phyloP scores from a whole-genome alignment of 92 coral and sea anemone species.

The Metridium senile region DNA sequence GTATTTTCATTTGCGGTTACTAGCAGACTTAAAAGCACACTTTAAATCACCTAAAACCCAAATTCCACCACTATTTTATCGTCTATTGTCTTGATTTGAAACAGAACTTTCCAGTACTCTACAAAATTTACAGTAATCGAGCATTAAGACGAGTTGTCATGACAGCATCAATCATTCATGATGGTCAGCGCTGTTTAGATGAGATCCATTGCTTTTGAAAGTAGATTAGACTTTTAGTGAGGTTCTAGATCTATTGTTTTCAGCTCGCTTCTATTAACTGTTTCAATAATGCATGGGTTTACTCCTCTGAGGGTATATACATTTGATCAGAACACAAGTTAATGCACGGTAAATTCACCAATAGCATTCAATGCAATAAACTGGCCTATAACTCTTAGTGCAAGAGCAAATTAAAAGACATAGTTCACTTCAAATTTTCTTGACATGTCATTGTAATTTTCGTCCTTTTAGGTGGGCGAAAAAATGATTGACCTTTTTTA shows the following conservation, averaged over 20 bases:
- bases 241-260: background rate
- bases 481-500: too few species aligned
- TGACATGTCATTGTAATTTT: too few species aligned
- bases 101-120: background rate
- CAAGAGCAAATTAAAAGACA: too few species aligned
- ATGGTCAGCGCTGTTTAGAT: conserved; percentile 1
- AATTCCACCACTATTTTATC: background rate
- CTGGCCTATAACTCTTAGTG: too few species aligned
- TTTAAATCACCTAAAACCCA: background rate
- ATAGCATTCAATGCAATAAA: background rate
- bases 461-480: too few species aligned
- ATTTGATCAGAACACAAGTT: background rate
- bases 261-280: background rate
- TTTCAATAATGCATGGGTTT: conserved; percentile 10
- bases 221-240: conserved; percentile 12
- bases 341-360: background rate
- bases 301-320: background rate
- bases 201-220: background rate
- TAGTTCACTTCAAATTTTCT: background rate
- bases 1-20: background rate
- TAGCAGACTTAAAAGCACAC: background rate
- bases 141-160: background rate
- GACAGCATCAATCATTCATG: background rate
- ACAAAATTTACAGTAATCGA: background rate
- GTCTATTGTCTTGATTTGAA: background rate